Evolutionary conservation across 2,113 vertebrate species (phyloP).

Genomic region (Thermophis baileyi): DNA sequence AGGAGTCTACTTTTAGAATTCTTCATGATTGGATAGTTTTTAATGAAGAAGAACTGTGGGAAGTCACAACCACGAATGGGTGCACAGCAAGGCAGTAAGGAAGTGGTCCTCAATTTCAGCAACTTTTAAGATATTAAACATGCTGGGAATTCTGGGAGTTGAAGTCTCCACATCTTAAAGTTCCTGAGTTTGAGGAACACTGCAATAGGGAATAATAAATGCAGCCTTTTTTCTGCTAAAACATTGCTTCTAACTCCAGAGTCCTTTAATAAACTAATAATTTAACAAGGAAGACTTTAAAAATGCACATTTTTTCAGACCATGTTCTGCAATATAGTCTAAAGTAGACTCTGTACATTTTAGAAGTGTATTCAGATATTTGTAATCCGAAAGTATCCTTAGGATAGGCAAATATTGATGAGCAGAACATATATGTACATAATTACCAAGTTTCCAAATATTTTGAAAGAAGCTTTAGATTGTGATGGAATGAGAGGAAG

Average conservation of each 20-base stretch:
- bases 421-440: background rate
- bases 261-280: background rate
- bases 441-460: background rate
- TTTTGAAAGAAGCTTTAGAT: slow-evolving; percentile 17
- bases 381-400: background rate
- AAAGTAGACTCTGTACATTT: background rate
- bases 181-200: background rate
- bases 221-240: background rate
- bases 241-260: background rate
- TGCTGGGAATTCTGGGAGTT: background rate
- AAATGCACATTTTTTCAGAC: background rate
- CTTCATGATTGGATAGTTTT: background rate
- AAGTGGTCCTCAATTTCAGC: background rate
- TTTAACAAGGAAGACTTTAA: background rate
- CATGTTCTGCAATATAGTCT: background rate
- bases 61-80: background rate
- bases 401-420: background rate
- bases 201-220: background rate
- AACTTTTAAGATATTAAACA: background rate
- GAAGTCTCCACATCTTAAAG: background rate
- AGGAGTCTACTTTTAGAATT: background rate
- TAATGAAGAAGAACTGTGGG: background rate
- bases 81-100: background rate
- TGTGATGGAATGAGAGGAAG: background rate
- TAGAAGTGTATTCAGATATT: background rate